Percentiles rank a stretch among this genome's conserved stretches.
phyloP scores from a whole-genome alignment of 53 echinoderm and acorn worm genomes.

The Zoroaster sp. region DNA sequence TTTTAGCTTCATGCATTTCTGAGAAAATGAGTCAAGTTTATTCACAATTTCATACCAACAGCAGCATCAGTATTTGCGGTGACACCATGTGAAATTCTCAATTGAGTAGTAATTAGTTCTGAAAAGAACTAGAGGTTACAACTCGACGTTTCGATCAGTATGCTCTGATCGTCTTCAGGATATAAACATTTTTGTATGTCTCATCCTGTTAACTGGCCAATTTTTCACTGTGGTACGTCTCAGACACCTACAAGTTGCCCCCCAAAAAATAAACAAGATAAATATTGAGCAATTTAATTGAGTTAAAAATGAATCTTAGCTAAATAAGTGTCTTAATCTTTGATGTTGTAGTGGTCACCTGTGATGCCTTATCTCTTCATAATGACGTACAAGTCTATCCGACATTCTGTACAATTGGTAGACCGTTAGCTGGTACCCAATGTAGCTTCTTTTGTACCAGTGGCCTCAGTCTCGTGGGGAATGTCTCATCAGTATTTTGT shows the following conservation, averaged over 20 bases:
- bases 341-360: not conserved
- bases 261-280: too few relatives aligned
- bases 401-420: not conserved
- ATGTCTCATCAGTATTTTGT: not conserved
- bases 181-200: not conserved
- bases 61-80: too few relatives aligned
- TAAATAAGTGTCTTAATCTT: not conserved
- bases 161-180: not conserved
- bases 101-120: too few relatives aligned
- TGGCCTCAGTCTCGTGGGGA: slow-evolving; percentile 16
- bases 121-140: too few relatives aligned
- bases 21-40: too few relatives aligned
- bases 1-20: too few relatives aligned
- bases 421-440: not conserved
- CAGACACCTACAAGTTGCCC: not conserved
- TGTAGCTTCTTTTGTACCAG: slow-evolving; percentile 3
- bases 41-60: too few relatives aligned
- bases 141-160: too few relatives aligned
- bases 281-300: too few relatives aligned
- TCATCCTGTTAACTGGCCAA: not conserved
- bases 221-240: not conserved
- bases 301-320: not conserved
- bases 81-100: too few relatives aligned
- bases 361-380: slow-evolving; percentile 7
- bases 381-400: not conserved